These are phyloP conservation scores for Thysanoteuthis rhombus DNA, from an alignment of 2,888 invertebrate genomes.

Conservation along the genomic window DNA sequence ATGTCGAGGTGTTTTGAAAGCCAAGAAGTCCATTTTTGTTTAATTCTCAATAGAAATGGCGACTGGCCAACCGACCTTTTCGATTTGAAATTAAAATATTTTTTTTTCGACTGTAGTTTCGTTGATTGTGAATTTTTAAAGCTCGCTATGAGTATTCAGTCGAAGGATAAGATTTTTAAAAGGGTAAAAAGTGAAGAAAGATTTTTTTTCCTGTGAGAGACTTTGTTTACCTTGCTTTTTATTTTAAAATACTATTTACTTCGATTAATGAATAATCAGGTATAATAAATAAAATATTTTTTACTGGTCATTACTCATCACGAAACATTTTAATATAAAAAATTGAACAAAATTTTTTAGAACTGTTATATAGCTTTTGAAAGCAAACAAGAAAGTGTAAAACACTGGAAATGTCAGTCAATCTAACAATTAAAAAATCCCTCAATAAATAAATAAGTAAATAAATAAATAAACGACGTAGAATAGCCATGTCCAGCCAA, in stretches of 20 bases:
- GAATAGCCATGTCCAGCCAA: neutral
- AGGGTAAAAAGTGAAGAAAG: neutral
- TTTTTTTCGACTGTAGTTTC: neutral
- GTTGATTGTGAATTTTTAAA: neutral
- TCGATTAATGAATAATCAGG: neutral
- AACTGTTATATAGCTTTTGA: neutral
- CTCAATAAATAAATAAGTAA: neutral
- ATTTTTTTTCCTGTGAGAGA: neutral
- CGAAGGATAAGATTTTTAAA: neutral
- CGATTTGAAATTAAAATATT: neutral
- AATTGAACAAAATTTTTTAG: neutral
- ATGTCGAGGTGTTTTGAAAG: too few relatives aligned
- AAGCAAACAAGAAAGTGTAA: neutral
- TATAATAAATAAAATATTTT: neutral
- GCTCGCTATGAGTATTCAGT: neutral
- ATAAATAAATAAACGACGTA: neutral
- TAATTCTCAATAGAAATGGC: neutral
- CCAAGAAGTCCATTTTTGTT: too few relatives aligned
- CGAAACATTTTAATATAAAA: neutral
- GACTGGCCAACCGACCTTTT: neutral
- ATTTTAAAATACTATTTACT: neutral
- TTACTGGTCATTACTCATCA: neutral
- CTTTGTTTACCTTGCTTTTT: neutral
- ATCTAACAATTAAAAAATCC: neutral
- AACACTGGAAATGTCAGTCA: neutral